phyloP scores from a whole-genome alignment of 2,797 vertebrate genomes.

The Scolopax rusticola region DNA sequence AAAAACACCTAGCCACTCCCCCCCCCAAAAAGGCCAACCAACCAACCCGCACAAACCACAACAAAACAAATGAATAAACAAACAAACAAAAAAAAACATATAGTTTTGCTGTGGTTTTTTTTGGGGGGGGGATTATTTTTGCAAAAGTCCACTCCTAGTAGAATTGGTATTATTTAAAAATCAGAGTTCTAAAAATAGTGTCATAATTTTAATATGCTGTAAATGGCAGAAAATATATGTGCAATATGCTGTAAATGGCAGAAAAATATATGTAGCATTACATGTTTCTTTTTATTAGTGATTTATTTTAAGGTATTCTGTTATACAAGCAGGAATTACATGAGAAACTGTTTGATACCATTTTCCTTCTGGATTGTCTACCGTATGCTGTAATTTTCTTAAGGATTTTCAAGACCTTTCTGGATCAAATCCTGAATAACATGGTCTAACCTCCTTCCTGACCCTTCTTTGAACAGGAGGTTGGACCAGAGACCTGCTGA shows the following conservation, averaged over 20 bases:
- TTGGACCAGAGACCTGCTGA: neutral
- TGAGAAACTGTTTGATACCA: neutral
- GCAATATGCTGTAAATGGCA: neutral
- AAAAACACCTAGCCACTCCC: no score
- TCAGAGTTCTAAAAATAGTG: neutral
- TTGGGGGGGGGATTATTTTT: neutral
- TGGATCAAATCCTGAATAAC: neutral
- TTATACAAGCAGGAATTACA: neutral
- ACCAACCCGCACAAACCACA: neutral
- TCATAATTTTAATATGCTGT: neutral
- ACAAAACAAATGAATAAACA: neutral
- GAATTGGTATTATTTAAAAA: neutral
- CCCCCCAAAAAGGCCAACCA: no score
- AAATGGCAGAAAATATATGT: neutral
- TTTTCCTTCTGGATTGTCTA: neutral
- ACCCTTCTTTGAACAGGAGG: neutral
- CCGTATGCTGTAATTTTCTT: neutral
- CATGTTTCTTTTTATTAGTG: neutral
- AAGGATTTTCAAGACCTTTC: neutral
- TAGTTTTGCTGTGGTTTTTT: neutral
- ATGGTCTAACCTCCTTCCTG: neutral
- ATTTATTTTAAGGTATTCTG: neutral
- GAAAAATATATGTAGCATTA: neutral
- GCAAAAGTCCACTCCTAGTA: fast-evolving
- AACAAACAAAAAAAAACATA: neutral